These are phyloP conservation scores for Linnaemya vulpina DNA, from an alignment of 2,888 invertebrate species.

Conservation along the genomic window DNA sequence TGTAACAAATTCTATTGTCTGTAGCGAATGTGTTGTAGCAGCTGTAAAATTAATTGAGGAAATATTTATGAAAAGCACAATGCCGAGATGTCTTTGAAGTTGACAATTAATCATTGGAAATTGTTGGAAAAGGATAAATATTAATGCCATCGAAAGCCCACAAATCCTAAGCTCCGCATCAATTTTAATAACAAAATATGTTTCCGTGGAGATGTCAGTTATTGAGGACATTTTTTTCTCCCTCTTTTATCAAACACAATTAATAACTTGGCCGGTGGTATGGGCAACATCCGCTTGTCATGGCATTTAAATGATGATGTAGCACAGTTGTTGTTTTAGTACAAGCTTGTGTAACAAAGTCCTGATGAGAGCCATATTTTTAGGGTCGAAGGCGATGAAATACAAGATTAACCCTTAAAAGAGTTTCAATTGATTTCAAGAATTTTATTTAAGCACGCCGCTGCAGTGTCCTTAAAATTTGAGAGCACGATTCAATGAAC, in stretches of 20 bases:
- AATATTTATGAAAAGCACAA: neutral
- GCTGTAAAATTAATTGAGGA: neutral
- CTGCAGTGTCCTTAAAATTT: no score
- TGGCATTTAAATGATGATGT: no score
- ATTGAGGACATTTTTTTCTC: neutral
- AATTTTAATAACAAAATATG: slow-evolving; percentile 25
- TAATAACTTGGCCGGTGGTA: slow-evolving; percentile 6
- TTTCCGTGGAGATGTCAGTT: slow-evolving; percentile 8
- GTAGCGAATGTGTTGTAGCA: neutral
- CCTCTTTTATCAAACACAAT: neutral
- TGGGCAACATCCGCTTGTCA: neutral
- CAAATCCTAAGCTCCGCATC: neutral
- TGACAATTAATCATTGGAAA: slow-evolving; percentile 52
- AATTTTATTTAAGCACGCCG: no score
- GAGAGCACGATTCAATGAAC: no score
- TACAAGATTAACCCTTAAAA: no score
- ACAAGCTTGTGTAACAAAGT: no score
- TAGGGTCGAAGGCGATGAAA: no score
- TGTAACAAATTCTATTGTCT: slow-evolving; percentile 17
- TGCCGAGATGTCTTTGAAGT: slow-evolving; percentile 20
- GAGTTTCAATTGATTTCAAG: no score
- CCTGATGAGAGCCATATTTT: no score
- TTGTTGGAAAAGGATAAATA: slow-evolving; percentile 5
- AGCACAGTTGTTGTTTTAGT: no score
- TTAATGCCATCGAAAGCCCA: slow-evolving; percentile 5